These are phyloP conservation scores for Teleopsis dalmanni DNA, from an alignment of 1,140 invertebrate genomes.

Conservation along the genomic window DNA sequence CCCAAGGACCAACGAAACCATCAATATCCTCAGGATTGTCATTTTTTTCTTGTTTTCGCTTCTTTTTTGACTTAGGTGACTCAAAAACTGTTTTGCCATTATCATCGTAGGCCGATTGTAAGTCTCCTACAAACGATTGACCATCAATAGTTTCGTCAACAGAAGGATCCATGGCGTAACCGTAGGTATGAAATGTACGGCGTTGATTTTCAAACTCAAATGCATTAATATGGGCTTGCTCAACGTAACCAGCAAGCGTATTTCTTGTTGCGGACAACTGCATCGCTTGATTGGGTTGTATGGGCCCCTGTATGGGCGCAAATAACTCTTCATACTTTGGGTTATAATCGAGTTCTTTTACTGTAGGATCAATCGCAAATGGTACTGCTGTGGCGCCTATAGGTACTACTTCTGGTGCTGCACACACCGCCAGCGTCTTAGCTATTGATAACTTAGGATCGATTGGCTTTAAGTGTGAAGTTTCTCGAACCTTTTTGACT, in stretches of 20 bases:
- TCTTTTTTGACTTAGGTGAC: slow-evolving; percentile 66
- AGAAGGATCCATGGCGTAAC: slow-evolving; percentile 93
- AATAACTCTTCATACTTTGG: slow-evolving; percentile 94
- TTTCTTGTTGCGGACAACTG: slow-evolving; percentile 84
- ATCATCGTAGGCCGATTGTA: slow-evolving; percentile 53
- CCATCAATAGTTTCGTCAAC: slow-evolving; percentile 60
- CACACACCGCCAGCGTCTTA: slow-evolving; percentile 60
- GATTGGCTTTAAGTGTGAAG: slow-evolving; percentile 50
- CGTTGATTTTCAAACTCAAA: slow-evolving; percentile 99
- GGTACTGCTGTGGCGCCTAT: slow-evolving; percentile 53
- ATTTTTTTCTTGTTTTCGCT: slow-evolving; percentile 87
- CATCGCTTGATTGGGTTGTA: slow-evolving; percentile 84
- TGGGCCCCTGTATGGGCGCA: slow-evolving; percentile 83
- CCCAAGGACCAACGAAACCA: slow-evolving; percentile 97
- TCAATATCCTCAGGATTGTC: slow-evolving; percentile 86
- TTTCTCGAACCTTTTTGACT: not conserved
- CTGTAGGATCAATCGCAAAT: slow-evolving; percentile 61
- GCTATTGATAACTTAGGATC: slow-evolving; percentile 43
- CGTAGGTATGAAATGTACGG: slow-evolving; percentile 88
- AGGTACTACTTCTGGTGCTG: slow-evolving; percentile 71
- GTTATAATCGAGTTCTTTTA: slow-evolving; percentile 80
- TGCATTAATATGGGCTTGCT: slow-evolving; percentile 89
- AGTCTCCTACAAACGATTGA: slow-evolving; percentile 60
- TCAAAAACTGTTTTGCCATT: slow-evolving; percentile 86
- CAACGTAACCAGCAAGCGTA: slow-evolving; percentile 89